Percentiles rank a stretch among this genome's conserved stretches.
Conservation (phyloP, 2,888 invertebrate genomes). For the Volucella bombylans region DNA sequence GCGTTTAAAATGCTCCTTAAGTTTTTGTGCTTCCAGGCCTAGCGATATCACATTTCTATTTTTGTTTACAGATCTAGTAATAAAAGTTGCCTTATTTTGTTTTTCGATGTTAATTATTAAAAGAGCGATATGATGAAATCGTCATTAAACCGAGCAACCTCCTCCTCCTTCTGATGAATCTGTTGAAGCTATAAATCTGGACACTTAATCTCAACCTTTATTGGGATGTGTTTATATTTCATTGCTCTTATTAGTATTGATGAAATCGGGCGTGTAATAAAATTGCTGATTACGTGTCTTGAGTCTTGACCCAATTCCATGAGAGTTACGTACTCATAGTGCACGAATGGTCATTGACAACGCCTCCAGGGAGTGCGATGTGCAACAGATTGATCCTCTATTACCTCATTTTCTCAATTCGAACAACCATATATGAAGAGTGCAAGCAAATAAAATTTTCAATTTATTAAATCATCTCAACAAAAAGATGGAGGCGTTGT, state of each 20-base stretch:
- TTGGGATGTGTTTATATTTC: background rate
- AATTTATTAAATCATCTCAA: conserved; percentile 9
- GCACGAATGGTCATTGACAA: conserved; percentile 11
- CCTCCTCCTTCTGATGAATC: background rate
- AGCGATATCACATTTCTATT: too few relatives aligned
- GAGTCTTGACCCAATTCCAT: conserved; percentile 42
- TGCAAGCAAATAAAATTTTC: conserved; percentile 2
- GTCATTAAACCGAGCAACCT: too few relatives aligned
- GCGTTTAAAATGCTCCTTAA: too few relatives aligned
- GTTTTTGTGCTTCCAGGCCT: too few relatives aligned
- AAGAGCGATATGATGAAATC: too few relatives aligned
- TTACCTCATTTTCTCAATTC: background rate
- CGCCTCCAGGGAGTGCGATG: conserved; percentile 12
- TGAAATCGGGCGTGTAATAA: background rate
- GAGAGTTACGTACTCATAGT: conserved; percentile 18
- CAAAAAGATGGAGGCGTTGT: background rate
- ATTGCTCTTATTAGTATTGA: background rate
- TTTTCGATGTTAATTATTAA: too few relatives aligned
- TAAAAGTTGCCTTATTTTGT: too few relatives aligned
- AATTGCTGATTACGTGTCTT: conserved; percentile 7
- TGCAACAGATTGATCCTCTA: background rate
- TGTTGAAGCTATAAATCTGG: conserved; percentile 5
- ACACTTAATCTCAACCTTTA: background rate
- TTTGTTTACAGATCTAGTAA: too few relatives aligned
- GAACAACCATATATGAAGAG: background rate